Evolutionary conservation across 2,797 vertebrate genomes (phyloP), one percentile per base, ranked within the genome.

Genomic region (Esox masquinongy): DNA sequence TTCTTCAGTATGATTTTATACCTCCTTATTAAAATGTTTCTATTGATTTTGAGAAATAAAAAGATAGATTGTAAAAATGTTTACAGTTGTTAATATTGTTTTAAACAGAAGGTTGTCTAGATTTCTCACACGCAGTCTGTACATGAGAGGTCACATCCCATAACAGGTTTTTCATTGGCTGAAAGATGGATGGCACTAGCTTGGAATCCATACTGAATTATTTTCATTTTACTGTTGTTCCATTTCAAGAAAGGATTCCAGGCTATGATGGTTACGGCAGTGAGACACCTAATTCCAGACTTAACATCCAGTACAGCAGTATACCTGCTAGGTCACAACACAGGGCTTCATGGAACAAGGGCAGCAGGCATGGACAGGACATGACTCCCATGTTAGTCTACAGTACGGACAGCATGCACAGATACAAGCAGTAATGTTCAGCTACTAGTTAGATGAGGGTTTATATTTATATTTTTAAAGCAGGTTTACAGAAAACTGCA

Each of bases 401-500:
- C 50, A 17, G 47, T 71, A 75, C 56, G 73, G 49, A 50, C 71
- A 78, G 76, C 75, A 70, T 70, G 74, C 77, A 74, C 67, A 74
- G 64, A 79, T 72, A 75, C 61, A 22, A 59, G 64, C 50, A 74
- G 17, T 67, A 67, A 16, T 9, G 15, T 29, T 29, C 64, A 67
- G 50, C 64, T 68, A 61, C 53, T 72, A 59, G 29, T 63, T 77
- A 63, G 50, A 74, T 6, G 39, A 64, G 49, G 31, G 53, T 43
- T 71, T 6, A 50, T 74, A 68, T 26, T 17, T 17, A 53, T 15
- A 53, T 39, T 24, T 29, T 29, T 8, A 74, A 68, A 72, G 66
- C 66, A 66, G 67, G 77, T 81, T 82, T 73, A 79, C 59, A 79
- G 49, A 86, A 82, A 84, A 53, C 49, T 31, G 72, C 68, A 51